phyloP scores from a whole-genome alignment of 1,140 invertebrate genomes.

The Ostrea denselamellosa region DNA sequence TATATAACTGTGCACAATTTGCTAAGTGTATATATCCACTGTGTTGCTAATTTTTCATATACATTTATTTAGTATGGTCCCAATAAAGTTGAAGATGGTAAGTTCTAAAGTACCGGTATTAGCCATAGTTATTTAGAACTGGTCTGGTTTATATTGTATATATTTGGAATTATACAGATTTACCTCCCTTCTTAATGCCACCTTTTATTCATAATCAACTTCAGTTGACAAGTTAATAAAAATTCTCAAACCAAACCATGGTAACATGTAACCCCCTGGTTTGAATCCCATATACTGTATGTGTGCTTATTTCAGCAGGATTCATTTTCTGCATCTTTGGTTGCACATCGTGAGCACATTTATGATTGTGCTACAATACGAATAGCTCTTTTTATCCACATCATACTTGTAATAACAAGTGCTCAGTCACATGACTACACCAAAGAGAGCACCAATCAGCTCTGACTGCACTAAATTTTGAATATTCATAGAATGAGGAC shows the following conservation, averaged over 20 bases:
- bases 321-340: too few relatives aligned
- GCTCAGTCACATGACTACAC: too few relatives aligned
- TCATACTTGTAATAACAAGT: too few relatives aligned
- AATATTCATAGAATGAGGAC: too few relatives aligned
- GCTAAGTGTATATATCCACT: neutral
- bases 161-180: constrained; percentile 9
- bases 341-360: too few relatives aligned
- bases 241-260: neutral
- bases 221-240: neutral
- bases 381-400: too few relatives aligned
- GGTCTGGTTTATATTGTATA: neutral
- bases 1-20: neutral
- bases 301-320: too few relatives aligned
- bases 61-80: constrained; percentile 29
- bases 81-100: constrained; percentile 26
- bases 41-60: constrained; percentile 24
- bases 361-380: too few relatives aligned
- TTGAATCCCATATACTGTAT: too few relatives aligned
- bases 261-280: too few relatives aligned
- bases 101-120: neutral
- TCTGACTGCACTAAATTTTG: too few relatives aligned
- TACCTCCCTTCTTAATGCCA: constrained; percentile 20
- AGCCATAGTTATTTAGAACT: neutral
- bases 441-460: too few relatives aligned
- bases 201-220: neutral